phyloP scores from a whole-genome alignment of 2,113 vertebrate genomes.

The Apteryx mantelli region DNA sequence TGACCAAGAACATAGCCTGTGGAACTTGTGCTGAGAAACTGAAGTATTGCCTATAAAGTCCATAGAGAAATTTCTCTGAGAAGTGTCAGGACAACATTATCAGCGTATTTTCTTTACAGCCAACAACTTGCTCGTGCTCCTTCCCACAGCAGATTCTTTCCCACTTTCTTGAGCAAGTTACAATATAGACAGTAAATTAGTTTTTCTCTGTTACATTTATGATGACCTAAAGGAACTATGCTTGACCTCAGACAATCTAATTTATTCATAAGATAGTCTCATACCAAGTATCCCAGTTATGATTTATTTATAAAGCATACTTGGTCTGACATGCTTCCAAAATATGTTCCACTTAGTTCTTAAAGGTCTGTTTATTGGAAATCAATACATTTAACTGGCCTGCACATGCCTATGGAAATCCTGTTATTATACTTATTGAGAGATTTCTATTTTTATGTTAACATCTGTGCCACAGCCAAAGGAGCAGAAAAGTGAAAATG shows the following conservation, averaged over 20 bases:
- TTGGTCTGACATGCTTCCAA: neutral
- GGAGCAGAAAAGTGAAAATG: rapidly evolving
- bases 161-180: neutral
- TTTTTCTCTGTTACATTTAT: neutral
- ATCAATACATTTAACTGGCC: neutral
- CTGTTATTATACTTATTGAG: neutral
- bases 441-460: neutral
- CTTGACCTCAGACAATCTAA: neutral
- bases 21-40: neutral
- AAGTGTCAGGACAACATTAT: neutral
- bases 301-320: constrained; percentile 14
- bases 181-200: neutral
- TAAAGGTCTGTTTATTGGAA: constrained; percentile 6
- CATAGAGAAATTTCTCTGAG: neutral
- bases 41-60: neutral
- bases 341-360: neutral
- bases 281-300: neutral
- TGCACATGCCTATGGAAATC: neutral
- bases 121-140: neutral
- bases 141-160: rapidly evolving
- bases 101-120: neutral
- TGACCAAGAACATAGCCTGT: neutral
- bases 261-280: neutral
- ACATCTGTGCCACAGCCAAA: neutral
- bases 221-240: neutral